Percentiles rank a stretch among this genome's conserved stretches.
Conservation (phyloP, 2,797 vertebrate genomes). For the Danio tinwini region DNA sequence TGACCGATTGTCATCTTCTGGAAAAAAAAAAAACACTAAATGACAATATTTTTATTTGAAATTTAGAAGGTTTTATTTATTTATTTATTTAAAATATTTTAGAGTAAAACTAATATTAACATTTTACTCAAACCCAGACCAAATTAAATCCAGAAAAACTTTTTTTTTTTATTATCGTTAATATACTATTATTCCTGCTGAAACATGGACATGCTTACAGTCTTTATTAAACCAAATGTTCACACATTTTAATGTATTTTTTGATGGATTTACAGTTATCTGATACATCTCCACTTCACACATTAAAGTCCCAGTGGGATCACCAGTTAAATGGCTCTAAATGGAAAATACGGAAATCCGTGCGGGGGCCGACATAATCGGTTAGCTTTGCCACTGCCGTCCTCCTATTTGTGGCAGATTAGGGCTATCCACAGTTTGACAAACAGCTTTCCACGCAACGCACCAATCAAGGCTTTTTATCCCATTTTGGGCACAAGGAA, state of each 20-base stretch:
- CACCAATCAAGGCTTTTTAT: conserved; percentile 57
- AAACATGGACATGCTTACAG: conserved; percentile 32
- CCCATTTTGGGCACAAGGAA: conserved; percentile 41
- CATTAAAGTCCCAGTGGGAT: conserved; percentile 20
- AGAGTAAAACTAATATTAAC: too few relatives aligned
- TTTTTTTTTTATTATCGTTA: too few relatives aligned
- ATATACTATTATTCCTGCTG: too few relatives aligned
- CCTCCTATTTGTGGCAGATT: conserved; percentile 51
- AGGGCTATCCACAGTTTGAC: conserved; percentile 55
- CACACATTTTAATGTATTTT: conserved; percentile 20
- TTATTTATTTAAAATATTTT: too few relatives aligned
- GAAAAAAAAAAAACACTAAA: too few relatives aligned
- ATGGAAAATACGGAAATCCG: conserved; percentile 2
- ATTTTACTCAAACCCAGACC: too few relatives aligned
- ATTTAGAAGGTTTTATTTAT: too few relatives aligned
- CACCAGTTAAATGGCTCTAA: conserved; percentile 28
- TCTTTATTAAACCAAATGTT: conserved; percentile 42
- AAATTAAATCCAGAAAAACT: too few relatives aligned
- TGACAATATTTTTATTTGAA: too few relatives aligned
- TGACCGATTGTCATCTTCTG: too few relatives aligned
- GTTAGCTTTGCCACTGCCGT: conserved; percentile 36
- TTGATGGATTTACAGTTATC: conserved; percentile 42
- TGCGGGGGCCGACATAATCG: conserved; percentile 36
- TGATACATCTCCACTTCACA: conserved; percentile 37
- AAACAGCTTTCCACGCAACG: conserved; percentile 49